Conservation (phyloP, 2,113 vertebrate genomes). For the Dendropsophus ebraccatus region DNA sequence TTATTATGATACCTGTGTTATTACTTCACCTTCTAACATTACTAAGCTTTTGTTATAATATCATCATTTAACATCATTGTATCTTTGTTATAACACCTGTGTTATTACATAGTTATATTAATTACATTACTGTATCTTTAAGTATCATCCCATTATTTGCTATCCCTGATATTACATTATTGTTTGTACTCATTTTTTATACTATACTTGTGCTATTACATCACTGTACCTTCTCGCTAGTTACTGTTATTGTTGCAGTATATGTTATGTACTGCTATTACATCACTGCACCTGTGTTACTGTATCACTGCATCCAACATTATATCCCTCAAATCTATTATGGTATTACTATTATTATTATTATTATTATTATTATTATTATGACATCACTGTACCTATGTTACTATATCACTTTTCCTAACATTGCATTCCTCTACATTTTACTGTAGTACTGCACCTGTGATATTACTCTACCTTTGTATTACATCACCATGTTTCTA, state of each 20-base stretch:
- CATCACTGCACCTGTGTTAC: too few species aligned
- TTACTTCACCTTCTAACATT: background rate
- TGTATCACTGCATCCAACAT: too few species aligned
- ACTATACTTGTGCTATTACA: too few species aligned
- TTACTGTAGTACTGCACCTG: background rate
- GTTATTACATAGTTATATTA: background rate
- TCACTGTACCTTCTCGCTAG: background rate
- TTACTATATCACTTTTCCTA: background rate
- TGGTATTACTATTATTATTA: too few species aligned
- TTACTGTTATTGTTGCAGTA: too few species aligned
- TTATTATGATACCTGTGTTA: background rate
- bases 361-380: too few species aligned
- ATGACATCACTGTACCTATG: background rate
- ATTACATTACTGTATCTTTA: background rate
- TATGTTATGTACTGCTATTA: too few species aligned
- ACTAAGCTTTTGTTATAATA: background rate
- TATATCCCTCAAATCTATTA: too few species aligned
- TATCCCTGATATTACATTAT: background rate
- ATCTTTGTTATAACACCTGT: background rate
- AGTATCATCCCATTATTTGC: background rate
- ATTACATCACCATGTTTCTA: too few species aligned
- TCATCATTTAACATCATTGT: background rate
- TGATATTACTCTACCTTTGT: too few species aligned
- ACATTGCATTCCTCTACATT: background rate
- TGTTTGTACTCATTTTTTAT: too few species aligned